Conservation (phyloP, 2,113 vertebrate species). For the Xiphophorus maculatus region DNA sequence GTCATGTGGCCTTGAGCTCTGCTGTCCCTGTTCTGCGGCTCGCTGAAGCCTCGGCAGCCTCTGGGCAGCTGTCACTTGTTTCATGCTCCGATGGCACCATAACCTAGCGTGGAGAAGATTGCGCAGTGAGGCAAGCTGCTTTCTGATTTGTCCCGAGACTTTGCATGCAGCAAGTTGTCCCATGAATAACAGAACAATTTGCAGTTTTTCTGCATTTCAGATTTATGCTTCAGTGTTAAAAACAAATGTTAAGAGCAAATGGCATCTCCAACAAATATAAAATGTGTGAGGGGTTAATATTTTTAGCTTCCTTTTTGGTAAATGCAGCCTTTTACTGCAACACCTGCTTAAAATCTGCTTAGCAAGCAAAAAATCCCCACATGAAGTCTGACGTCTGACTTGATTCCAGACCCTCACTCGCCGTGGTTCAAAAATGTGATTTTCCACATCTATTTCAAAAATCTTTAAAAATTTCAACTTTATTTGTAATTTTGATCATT, state of each 20-base stretch:
- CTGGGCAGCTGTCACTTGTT: slow-evolving; percentile 33
- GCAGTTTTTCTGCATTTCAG: slow-evolving; percentile 3
- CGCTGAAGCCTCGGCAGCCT: slow-evolving; percentile 31
- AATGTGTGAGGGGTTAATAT: background rate
- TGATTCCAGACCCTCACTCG: background rate
- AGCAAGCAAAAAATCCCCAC: too few species aligned
- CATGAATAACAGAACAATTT: background rate
- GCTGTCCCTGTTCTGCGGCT: slow-evolving; percentile 22
- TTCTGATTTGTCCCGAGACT: slow-evolving; percentile 43
- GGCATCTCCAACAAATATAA: background rate
- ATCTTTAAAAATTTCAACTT: too few species aligned
- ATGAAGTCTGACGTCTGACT: too few species aligned
- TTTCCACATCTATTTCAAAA: too few species aligned
- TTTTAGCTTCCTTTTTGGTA: background rate
- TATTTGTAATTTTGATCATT: background rate
- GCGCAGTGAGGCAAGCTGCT: slow-evolving; percentile 49
- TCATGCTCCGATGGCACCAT: slow-evolving; percentile 58
- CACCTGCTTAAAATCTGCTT: too few species aligned
- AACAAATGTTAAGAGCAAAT: background rate
- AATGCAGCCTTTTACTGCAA: background rate
- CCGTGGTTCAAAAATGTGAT: background rate
- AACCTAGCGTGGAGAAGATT: slow-evolving; percentile 41
- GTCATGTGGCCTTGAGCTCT: slow-evolving; percentile 16
- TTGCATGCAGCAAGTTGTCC: slow-evolving; percentile 10
- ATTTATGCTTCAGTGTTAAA: background rate